Evolutionary conservation across 2,797 vertebrate species (phyloP).

Genomic region (Sebastes cheni): DNA sequence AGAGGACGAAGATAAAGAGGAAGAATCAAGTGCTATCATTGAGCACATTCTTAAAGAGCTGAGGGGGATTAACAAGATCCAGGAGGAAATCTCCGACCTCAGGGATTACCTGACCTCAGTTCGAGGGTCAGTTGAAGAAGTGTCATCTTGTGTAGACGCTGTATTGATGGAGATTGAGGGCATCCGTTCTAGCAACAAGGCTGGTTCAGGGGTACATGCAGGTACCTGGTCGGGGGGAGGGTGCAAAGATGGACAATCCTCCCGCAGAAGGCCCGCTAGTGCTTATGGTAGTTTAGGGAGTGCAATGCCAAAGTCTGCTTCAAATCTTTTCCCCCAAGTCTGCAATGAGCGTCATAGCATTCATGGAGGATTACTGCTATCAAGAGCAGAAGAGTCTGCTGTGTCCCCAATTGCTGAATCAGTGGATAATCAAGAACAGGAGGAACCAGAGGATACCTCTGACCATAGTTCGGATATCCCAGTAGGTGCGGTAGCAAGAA

Average conservation of each 20-base stretch:
- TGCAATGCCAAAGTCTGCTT: slow-evolving; percentile 51
- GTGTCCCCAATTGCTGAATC: slow-evolving; percentile 52
- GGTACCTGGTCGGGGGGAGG: slow-evolving; percentile 70
- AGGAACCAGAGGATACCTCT: slow-evolving; percentile 65
- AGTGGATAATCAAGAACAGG: slow-evolving; percentile 46
- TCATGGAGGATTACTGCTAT: slow-evolving; percentile 50
- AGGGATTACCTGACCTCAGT: slow-evolving; percentile 84
- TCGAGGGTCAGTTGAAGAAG: slow-evolving; percentile 85
- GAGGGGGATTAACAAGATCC: slow-evolving; percentile 85
- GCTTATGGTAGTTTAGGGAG: slow-evolving; percentile 71
- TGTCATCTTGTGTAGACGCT: slow-evolving; percentile 85
- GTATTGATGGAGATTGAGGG: slow-evolving; percentile 84
- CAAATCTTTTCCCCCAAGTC: slow-evolving; percentile 63
- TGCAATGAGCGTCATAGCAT: slow-evolving; percentile 68
- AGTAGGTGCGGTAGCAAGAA: slow-evolving; percentile 60
- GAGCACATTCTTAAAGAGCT: slow-evolving; percentile 86
- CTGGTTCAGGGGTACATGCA: slow-evolving; percentile 45
- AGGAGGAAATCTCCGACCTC: slow-evolving; percentile 86
- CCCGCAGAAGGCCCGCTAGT: slow-evolving; percentile 68
- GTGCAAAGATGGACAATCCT: slow-evolving; percentile 54
- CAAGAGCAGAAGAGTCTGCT: slow-evolving; percentile 29
- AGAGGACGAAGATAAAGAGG: slow-evolving; percentile 74
- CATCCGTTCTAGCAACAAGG: slow-evolving; percentile 78
- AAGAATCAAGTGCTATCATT: slow-evolving; percentile 81
- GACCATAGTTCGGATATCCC: slow-evolving; percentile 75